These are phyloP conservation scores for Poecilia picta DNA, from an alignment of 2,797 vertebrate species.

Conservation along the genomic window DNA sequence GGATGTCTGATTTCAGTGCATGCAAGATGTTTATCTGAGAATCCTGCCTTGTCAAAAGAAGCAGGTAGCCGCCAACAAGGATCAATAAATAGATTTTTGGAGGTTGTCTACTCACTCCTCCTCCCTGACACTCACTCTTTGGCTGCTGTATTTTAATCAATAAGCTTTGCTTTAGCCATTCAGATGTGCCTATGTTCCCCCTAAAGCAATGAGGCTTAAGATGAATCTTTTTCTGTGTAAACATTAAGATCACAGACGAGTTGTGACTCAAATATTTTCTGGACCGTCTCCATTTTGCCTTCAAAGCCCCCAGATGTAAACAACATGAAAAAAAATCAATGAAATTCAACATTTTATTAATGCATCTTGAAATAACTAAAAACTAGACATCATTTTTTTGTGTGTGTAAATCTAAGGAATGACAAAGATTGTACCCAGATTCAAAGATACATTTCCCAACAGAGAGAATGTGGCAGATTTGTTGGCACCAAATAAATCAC, in stretches of 20 bases:
- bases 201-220: background rate
- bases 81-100: slow-evolving; percentile 65
- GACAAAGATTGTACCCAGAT: background rate
- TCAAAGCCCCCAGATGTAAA: background rate
- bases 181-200: slow-evolving; percentile 5
- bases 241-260: background rate
- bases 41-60: slow-evolving; percentile 53
- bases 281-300: background rate
- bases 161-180: slow-evolving; percentile 34
- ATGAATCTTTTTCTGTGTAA: background rate
- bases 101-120: slow-evolving; percentile 22
- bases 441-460: background rate
- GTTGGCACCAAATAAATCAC: background rate
- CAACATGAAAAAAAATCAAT: background rate
- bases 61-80: slow-evolving; percentile 37
- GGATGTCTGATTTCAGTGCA: slow-evolving; percentile 23
- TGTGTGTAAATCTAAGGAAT: background rate
- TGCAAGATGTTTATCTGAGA: slow-evolving; percentile 41
- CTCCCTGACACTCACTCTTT: slow-evolving; percentile 31
- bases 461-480: background rate
- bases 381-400: background rate
- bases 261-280: slow-evolving; percentile 7
- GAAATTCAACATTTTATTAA: background rate
- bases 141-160: slow-evolving; percentile 63
- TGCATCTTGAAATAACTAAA: background rate